These are phyloP conservation scores for Macrochelys suwanniensis DNA, from an alignment of 2,797 vertebrate species.

Conservation along the genomic window DNA sequence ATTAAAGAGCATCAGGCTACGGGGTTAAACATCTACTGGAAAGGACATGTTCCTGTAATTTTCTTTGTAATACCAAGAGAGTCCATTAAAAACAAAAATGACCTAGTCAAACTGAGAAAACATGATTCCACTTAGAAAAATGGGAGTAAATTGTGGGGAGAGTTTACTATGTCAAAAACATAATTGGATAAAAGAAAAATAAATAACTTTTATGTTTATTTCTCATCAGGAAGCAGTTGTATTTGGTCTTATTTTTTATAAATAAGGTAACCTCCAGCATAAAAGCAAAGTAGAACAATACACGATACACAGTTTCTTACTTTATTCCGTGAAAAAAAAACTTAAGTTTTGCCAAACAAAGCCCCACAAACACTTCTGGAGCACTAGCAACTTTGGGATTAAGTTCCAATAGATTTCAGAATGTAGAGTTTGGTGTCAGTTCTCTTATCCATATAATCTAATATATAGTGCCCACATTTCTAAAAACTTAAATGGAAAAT, in stretches of 20 bases:
- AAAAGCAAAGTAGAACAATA: not conserved
- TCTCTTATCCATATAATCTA: not conserved
- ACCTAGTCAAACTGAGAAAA: conserved; percentile 54
- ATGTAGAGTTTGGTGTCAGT: not conserved
- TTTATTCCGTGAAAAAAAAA: conserved; percentile 10
- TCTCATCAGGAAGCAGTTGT: not conserved
- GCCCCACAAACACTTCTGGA: not conserved
- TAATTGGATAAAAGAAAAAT: conserved; percentile 68
- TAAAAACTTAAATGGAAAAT: not conserved
- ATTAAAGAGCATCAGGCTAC: not conserved
- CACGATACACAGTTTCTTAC: not conserved
- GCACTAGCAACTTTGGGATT: not conserved
- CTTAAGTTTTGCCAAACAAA: not conserved
- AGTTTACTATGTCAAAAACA: not conserved
- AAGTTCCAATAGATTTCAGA: not conserved
- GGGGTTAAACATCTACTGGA: conserved; percentile 31
- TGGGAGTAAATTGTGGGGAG: not conserved
- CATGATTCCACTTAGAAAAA: conserved; percentile 34
- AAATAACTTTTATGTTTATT: not conserved
- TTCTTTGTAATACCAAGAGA: conserved; percentile 30
- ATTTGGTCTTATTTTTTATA: not conserved
- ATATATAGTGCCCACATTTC: not conserved
- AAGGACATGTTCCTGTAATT: not conserved
- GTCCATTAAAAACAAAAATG: conserved; percentile 43
- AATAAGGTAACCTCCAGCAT: conserved; percentile 22